Evolutionary conservation across 2,797 vertebrate genomes (phyloP).

Genomic region (Bradypodion ventrale): DNA sequence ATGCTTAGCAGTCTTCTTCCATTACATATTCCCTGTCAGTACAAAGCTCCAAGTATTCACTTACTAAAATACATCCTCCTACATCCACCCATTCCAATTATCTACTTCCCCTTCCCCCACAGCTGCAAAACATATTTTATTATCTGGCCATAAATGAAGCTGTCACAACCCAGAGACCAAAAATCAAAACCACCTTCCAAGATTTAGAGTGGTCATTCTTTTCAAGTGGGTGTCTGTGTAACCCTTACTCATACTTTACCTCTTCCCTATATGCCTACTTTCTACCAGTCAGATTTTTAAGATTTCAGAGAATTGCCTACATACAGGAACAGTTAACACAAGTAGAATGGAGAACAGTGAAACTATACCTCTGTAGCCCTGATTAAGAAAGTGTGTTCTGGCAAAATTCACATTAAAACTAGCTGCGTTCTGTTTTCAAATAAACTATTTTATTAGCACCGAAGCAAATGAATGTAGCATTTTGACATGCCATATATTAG

Average conservation of each 20-base stretch:
- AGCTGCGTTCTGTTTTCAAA: conserved; percentile 45
- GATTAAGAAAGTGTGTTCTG: conserved; percentile 30
- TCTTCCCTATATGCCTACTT: conserved; percentile 64
- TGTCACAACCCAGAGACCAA: conserved; percentile 79
- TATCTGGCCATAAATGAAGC: conserved; percentile 61
- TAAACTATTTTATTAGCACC: conserved; percentile 28
- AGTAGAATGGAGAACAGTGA: conserved; percentile 68
- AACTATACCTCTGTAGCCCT: conserved; percentile 47
- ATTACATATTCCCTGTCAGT: conserved; percentile 32
- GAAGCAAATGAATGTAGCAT: neutral
- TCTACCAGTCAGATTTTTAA: conserved; percentile 63
- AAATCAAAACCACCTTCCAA: conserved; percentile 71
- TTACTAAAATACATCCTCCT: conserved; percentile 48
- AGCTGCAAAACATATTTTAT: conserved; percentile 16
- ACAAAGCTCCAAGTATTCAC: conserved; percentile 29
- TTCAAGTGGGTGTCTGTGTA: conserved; percentile 61
- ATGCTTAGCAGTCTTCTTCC: conserved; percentile 43
- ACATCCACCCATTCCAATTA: neutral
- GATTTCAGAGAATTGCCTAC: conserved; percentile 68
- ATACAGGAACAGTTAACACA: conserved; percentile 68
- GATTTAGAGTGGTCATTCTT: conserved; percentile 64
- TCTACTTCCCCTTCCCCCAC: neutral
- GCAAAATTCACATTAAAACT: conserved; percentile 53
- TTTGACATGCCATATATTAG: conserved; percentile 68
- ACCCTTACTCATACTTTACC: conserved; percentile 51